Conservation (phyloP, 2,888 invertebrate species). For the Eupithecia exiguata region DNA sequence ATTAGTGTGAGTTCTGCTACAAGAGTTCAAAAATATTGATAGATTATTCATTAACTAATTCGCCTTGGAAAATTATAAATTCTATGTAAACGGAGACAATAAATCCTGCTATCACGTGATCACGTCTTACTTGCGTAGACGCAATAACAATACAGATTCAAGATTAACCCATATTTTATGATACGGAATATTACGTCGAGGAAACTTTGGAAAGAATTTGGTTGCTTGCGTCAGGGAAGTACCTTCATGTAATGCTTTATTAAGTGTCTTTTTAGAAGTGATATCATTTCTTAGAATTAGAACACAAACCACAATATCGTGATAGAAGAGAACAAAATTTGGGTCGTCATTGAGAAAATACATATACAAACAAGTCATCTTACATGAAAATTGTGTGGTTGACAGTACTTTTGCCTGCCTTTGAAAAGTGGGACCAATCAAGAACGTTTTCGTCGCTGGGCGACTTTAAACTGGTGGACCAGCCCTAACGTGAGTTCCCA, state of each 20-base stretch:
- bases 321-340: neutral
- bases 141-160: neutral
- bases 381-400: no score
- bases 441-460: no score
- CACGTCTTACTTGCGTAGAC: neutral
- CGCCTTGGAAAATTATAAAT: slow-evolving; percentile 14
- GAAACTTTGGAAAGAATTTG: neutral
- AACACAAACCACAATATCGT: neutral
- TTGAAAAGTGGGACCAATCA: no score
- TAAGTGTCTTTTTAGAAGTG: neutral
- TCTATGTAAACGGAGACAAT: neutral
- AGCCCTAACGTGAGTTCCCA: no score
- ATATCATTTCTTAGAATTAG: slow-evolving; percentile 1
- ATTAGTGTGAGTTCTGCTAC: neutral
- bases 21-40: neutral
- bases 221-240: neutral
- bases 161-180: slow-evolving; percentile 1
- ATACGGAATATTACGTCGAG: neutral
- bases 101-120: neutral
- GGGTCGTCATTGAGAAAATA: no score
- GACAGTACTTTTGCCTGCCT: no score
- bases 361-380: no score
- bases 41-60: neutral
- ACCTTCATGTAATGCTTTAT: neutral
- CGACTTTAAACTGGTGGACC: no score